phyloP scores from a whole-genome alignment of 2,113 vertebrate genomes.

The Numenius arquata region DNA sequence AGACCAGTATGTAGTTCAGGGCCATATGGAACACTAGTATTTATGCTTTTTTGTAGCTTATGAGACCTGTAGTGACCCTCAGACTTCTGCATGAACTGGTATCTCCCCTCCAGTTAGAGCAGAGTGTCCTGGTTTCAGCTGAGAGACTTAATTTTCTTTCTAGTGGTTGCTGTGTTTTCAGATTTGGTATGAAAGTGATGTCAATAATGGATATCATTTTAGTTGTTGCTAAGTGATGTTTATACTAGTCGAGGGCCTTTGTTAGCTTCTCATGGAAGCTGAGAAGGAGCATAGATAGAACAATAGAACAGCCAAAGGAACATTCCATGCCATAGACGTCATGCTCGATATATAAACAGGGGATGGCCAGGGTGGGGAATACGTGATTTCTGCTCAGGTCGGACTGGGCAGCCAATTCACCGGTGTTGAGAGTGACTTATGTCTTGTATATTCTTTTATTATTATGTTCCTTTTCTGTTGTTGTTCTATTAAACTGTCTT shows the following conservation, averaged over 20 bases:
- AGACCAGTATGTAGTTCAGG: not conserved
- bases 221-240: not conserved
- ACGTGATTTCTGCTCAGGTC: not conserved
- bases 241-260: not conserved
- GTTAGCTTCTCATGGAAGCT: not conserved
- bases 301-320: not conserved
- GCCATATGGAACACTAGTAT: not conserved
- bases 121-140: not conserved
- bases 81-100: not conserved
- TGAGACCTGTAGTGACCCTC: not conserved
- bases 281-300: not conserved
- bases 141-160: not conserved
- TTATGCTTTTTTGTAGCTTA: not conserved
- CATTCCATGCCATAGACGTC: not conserved
- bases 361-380: not conserved
- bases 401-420: not conserved
- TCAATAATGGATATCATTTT: not conserved
- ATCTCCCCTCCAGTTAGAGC: not conserved
- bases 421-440: not conserved
- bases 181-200: not conserved
- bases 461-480: not conserved
- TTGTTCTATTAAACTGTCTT: not conserved
- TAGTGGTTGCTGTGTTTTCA: not conserved
- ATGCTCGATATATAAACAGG: not conserved
- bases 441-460: not conserved